Evolutionary conservation across 2,797 vertebrate species (phyloP).

Genomic region (Pangasius macronema): DNA sequence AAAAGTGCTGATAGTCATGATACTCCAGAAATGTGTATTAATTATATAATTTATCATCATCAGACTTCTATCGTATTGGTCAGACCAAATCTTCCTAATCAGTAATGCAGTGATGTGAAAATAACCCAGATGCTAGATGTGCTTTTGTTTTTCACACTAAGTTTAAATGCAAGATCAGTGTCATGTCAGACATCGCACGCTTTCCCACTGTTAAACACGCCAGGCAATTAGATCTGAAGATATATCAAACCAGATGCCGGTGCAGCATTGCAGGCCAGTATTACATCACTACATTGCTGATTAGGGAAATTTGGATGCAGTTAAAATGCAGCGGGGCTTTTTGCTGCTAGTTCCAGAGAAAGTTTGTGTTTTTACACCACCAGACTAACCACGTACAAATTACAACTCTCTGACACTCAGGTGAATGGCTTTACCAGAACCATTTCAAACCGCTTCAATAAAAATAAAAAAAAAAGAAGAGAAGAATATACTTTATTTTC

Average conservation of each 20-base stretch:
- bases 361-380: conserved; percentile 21
- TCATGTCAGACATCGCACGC: background rate
- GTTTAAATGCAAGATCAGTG: background rate
- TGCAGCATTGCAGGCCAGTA: background rate
- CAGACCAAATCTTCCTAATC: no score
- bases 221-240: background rate
- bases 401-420: background rate
- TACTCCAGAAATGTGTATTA: background rate
- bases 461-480: background rate
- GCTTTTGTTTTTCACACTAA: background rate
- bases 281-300: background rate
- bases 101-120: no score
- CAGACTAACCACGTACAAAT: conserved; percentile 25
- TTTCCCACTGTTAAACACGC: background rate
- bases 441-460: background rate
- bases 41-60: background rate
- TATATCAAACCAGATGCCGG: background rate
- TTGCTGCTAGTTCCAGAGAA: background rate
- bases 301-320: background rate
- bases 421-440: background rate
- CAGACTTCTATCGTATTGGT: background rate
- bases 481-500: background rate
- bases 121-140: no score
- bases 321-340: background rate
- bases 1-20: background rate